phyloP scores from a whole-genome alignment of 2,888 invertebrate species.

The Polia nebulosa region DNA sequence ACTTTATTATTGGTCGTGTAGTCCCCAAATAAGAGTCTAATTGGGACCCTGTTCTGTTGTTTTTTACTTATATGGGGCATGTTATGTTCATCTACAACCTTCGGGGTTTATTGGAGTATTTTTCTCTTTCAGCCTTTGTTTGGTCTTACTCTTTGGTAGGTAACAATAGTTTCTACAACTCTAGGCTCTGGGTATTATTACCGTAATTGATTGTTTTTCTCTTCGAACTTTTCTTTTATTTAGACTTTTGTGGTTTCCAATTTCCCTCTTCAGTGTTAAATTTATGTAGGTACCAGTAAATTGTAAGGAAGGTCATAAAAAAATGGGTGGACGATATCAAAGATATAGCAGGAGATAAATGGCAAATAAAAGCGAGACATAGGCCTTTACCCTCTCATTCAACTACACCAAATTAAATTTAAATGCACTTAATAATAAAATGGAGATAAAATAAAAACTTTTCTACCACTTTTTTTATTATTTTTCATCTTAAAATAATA shows the following conservation, averaged over 20 bases:
- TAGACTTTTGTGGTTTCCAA: constrained; percentile 2
- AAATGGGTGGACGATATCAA: too few relatives aligned
- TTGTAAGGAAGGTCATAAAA: too few relatives aligned
- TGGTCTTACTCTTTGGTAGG: neutral
- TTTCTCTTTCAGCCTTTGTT: neutral
- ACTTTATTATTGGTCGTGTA: constrained; percentile 12
- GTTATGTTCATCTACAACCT: neutral
- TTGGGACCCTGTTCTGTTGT: constrained; percentile 10
- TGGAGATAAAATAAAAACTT: too few relatives aligned
- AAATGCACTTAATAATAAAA: too few relatives aligned
- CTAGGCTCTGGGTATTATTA: neutral
- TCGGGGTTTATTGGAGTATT: neutral
- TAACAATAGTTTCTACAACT: constrained; percentile 4
- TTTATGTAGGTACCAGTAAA: too few relatives aligned
- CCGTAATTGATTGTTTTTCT: constrained; percentile 23
- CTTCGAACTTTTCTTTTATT: neutral
- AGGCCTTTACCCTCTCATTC: too few relatives aligned
- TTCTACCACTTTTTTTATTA: too few relatives aligned
- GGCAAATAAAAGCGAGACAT: too few relatives aligned
- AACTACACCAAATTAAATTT: too few relatives aligned
- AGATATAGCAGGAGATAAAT: too few relatives aligned
- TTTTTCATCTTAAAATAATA: too few relatives aligned
- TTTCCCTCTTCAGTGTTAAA: neutral
- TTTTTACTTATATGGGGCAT: neutral
- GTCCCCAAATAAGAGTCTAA: neutral